These are phyloP conservation scores for Daubentonia madagascariensis DNA, from an alignment of 2,113 vertebrate species.

Conservation along the genomic window DNA sequence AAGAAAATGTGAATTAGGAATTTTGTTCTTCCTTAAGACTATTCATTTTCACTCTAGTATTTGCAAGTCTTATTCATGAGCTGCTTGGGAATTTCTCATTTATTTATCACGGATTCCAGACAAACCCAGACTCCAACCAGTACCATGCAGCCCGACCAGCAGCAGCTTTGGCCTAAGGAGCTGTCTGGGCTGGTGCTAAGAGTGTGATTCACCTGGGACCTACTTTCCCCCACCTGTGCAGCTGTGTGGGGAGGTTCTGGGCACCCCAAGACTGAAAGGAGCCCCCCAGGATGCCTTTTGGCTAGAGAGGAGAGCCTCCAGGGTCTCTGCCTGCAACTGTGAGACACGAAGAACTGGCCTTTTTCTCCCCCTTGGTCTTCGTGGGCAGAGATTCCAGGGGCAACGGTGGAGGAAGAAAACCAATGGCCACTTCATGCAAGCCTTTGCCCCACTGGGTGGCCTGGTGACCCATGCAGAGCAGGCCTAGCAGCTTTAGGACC, in stretches of 20 bases:
- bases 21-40: neutral
- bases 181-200: neutral
- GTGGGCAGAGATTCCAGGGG: neutral
- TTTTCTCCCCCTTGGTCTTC: neutral
- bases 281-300: neutral
- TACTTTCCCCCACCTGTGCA: neutral
- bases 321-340: neutral
- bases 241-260: neutral
- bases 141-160: neutral
- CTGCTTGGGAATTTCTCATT: conserved; percentile 40
- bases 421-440: neutral
- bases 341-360: neutral
- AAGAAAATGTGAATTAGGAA: neutral
- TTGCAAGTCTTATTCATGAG: neutral
- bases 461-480: neutral
- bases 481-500: neutral
- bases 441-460: neutral
- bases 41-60: neutral
- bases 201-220: neutral
- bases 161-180: neutral
- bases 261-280: neutral
- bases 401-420: neutral
- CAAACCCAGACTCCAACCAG: neutral
- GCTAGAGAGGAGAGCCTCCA: neutral
- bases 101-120: neutral